A percentile compares a stretch with the other conserved stretches of the same genome.
These are phyloP conservation scores for Sinocyclocheilus anshuiensis DNA, from an alignment of 2,113 vertebrate genomes.

Conservation along the genomic window DNA sequence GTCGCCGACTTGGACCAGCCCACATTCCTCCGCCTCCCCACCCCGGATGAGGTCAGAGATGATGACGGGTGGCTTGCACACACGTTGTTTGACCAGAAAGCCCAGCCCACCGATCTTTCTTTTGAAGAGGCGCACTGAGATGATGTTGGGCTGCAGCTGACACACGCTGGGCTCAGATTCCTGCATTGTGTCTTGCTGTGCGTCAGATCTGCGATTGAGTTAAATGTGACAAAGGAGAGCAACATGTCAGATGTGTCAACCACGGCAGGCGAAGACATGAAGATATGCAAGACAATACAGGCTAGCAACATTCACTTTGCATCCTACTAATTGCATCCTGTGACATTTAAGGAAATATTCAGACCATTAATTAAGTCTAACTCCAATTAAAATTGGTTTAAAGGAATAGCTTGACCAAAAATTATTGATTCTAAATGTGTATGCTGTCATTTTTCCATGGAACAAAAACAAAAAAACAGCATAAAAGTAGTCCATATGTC, in stretches of 20 bases:
- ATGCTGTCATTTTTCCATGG: not conserved
- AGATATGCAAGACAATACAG: not conserved
- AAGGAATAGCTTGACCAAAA: not conserved
- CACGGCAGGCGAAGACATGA: not conserved
- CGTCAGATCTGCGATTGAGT: slow-evolving; percentile 32
- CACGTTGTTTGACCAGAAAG: slow-evolving; percentile 93
- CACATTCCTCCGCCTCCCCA: slow-evolving; percentile 92
- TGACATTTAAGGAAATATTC: slow-evolving; percentile 22
- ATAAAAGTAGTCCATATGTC: not conserved
- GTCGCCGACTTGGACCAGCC: slow-evolving; percentile 94
- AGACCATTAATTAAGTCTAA: not conserved
- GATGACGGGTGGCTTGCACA: slow-evolving; percentile 92
- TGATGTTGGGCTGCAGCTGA: slow-evolving; percentile 97
- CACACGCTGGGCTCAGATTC: slow-evolving; percentile 87
- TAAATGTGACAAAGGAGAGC: slow-evolving; percentile 32
- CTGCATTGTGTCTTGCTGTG: slow-evolving; percentile 79
- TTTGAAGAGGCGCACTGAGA: slow-evolving; percentile 95
- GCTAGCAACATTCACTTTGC: not conserved
- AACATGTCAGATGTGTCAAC: not conserved
- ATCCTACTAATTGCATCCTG: not conserved
- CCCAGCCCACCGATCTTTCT: slow-evolving; percentile 93
- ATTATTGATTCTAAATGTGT: not conserved
- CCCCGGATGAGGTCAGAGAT: slow-evolving; percentile 94
- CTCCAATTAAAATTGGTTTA: not conserved
- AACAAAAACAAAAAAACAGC: not conserved